Evolutionary conservation across 2,797 vertebrate species (phyloP), one percentile per base, ranked within the genome.

Genomic region (Liasis olivaceus): DNA sequence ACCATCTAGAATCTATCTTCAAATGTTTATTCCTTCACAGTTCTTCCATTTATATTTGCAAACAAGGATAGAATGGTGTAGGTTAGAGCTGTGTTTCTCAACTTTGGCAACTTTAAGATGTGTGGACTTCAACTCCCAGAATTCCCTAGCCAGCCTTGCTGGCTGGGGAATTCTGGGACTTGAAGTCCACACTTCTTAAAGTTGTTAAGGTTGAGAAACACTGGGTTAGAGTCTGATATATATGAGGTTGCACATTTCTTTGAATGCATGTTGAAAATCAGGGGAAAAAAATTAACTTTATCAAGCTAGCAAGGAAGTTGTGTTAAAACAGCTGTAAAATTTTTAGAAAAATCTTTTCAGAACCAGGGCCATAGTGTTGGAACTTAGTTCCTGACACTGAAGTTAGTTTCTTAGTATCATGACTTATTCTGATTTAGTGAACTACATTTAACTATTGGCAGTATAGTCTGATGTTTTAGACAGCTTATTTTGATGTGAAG

Each of bases 401-500:
- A 90, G 28, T 81, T 87, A 93, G 58, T 22, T 26, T 42, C 12
- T 84, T 59, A 66, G 56, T 28, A n/a, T 26, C 81, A 54, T 87
- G 28, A 87, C 4, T 58, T 85, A 26, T 81, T 59, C 7, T 58
- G 17, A 60, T 91, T 88, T 91, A 59, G 88, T 89, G 36, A 89
- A 64, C 77, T 85, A 24, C 36, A 64, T 89, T 92, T 84, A 64
- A 84, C 69, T 64, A 26, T n/a, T 58, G 22, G 51, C 86, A 93
- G 14, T 60, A 26, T 81, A 66, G 24, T 63, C 58, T 88, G 20
- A 24, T 47, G 20, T 81, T 81, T 81, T 81, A 24, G 47, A 90
- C 13, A n/a, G 36, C 85, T 63, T 92, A 28, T 59, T 93, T 91
- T 93, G 26, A 13, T 88, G 26, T 90, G 56, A 90, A 88, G 59